Evolutionary conservation across 2,797 vertebrate genomes (phyloP).

Genomic region (Gastrophryne carolinensis): DNA sequence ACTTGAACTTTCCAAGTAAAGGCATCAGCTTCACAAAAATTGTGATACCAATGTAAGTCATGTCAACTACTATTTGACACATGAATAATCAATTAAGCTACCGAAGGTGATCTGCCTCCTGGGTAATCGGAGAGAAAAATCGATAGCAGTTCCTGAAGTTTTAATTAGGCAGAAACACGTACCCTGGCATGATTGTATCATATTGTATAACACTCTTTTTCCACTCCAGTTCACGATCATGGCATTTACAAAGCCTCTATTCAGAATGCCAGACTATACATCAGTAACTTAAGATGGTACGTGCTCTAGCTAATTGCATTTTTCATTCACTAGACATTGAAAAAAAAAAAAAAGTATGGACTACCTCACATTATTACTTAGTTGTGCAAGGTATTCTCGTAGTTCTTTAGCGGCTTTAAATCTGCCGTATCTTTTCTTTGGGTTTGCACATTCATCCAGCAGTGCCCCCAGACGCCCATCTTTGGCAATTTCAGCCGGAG

Average conservation of each 20-base stretch:
- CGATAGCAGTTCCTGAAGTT: slow-evolving; percentile 64
- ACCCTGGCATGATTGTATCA: slow-evolving; percentile 65
- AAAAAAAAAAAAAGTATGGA: slow-evolving; percentile 56
- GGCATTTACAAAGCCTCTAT: slow-evolving; percentile 20
- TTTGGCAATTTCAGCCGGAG: slow-evolving; percentile 88
- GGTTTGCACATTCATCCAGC: slow-evolving; percentile 95
- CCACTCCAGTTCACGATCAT: background rate
- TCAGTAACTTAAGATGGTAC: slow-evolving; percentile 30
- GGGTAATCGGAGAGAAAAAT: slow-evolving; percentile 56
- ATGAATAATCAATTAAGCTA: slow-evolving; percentile 66
- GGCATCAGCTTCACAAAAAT: slow-evolving; percentile 73
- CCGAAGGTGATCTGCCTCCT: slow-evolving; percentile 63
- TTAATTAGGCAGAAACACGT: slow-evolving; percentile 66
- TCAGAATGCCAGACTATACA: slow-evolving; percentile 28
- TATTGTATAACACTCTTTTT: slow-evolving; percentile 52
- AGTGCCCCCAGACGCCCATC: slow-evolving; percentile 88
- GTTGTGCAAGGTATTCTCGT: slow-evolving; percentile 88
- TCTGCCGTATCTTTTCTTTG: slow-evolving; percentile 89
- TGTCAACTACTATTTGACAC: slow-evolving; percentile 74
- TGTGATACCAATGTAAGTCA: slow-evolving; percentile 68
- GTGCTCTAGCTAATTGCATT: slow-evolving; percentile 43
- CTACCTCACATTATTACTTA: slow-evolving; percentile 91
- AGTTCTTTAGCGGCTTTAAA: slow-evolving; percentile 93
- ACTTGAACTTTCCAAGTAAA: slow-evolving; percentile 75
- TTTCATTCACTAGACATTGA: background rate